Evolutionary conservation across 2,888 invertebrate genomes (phyloP).

Genomic region (Eupsilia transversa): DNA sequence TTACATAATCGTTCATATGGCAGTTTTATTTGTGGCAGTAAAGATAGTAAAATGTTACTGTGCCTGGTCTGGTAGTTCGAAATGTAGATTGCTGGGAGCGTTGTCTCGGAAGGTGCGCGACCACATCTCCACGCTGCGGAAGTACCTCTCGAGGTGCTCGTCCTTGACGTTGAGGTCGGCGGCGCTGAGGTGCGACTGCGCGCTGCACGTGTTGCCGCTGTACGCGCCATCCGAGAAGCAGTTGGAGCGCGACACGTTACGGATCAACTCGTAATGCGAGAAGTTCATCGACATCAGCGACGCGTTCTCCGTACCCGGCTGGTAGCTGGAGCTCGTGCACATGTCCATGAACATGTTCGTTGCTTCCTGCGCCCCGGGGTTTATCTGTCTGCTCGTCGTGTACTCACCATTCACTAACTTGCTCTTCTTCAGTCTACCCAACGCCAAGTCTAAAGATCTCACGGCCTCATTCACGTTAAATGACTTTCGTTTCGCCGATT

Average conservation of each 20-base stretch:
- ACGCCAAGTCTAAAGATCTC: conserved; percentile 79
- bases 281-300: conserved; percentile 86
- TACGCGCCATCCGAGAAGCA: conserved; percentile 83
- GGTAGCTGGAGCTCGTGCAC: conserved; percentile 67
- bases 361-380: conserved; percentile 61
- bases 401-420: conserved; percentile 78
- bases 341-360: conserved; percentile 77
- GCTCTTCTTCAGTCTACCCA: conserved; percentile 81
- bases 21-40: conserved; percentile 79
- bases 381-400: conserved; percentile 59
- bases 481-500: conserved; percentile 79
- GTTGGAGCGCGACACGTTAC: conserved; percentile 83
- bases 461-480: conserved; percentile 81
- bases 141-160: conserved; percentile 85
- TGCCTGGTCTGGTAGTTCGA: conserved; percentile 72
- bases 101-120: conserved; percentile 69
- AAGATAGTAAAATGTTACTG: conserved; percentile 28
- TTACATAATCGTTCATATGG: conserved; percentile 89
- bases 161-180: conserved; percentile 77
- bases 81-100: conserved; percentile 68
- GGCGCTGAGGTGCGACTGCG: conserved; percentile 62
- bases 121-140: conserved; percentile 86
- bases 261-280: conserved; percentile 85
- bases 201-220: conserved; percentile 79
- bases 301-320: conserved; percentile 73